Conservation (phyloP, 2,113 vertebrate genomes). For the Dromiciops gliroides region DNA sequence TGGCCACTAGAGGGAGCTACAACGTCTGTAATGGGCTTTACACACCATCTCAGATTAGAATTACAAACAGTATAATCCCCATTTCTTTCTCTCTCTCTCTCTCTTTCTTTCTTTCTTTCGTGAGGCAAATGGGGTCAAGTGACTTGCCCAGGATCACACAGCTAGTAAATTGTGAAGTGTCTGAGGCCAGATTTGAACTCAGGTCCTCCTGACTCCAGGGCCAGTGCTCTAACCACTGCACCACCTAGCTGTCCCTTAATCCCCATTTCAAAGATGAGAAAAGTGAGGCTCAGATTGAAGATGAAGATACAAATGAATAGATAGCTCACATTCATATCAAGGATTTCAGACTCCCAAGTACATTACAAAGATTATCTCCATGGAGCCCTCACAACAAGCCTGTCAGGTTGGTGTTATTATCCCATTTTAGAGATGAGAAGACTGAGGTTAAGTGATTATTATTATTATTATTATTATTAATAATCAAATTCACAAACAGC, state of each 20-base stretch:
- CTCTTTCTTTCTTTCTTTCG: no score
- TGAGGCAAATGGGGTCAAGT: no score
- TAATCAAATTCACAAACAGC: not conserved
- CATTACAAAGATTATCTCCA: not conserved
- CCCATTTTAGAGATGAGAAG: not conserved
- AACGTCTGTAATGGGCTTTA: not conserved
- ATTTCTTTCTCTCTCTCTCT: no score
- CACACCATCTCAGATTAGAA: not conserved
- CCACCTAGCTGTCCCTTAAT: no score
- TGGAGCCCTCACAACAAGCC: not conserved
- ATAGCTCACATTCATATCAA: not conserved
- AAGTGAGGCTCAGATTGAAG: not conserved
- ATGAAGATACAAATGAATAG: not conserved
- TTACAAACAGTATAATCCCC: not conserved
- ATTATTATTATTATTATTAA: not conserved
- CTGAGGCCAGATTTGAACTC: no score
- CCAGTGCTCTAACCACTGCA: no score
- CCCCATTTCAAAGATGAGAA: not conserved
- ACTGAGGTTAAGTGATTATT: not conserved
- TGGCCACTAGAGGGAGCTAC: not conserved
- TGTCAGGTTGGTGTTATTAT: not conserved
- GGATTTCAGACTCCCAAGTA: not conserved
- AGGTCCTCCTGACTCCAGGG: no score
- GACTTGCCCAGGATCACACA: no score
- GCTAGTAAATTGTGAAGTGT: no score